Evolutionary conservation across 2,888 invertebrate species (phyloP).

Genomic region (Ophioninae sp.): DNA sequence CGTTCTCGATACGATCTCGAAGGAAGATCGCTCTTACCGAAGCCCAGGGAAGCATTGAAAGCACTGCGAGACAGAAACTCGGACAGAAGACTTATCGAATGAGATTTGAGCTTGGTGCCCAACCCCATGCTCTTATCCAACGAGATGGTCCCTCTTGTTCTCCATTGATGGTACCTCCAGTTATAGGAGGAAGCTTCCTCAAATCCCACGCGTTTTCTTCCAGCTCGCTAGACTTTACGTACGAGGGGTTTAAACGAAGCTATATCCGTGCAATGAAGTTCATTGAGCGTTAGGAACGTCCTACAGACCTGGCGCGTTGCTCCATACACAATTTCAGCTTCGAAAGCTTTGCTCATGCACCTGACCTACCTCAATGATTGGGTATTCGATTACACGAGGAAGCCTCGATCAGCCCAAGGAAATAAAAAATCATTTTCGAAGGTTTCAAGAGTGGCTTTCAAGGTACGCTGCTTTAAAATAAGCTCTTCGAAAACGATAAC

Average conservation of each 20-base stretch:
- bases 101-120: conserved; percentile 47
- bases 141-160: conserved; percentile 28
- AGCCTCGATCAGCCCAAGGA: not conserved
- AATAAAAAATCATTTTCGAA: not conserved
- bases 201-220: conserved; percentile 52
- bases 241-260: conserved; percentile 33
- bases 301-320: conserved; percentile 17
- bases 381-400: not conserved
- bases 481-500: not conserved
- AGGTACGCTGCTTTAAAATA: not conserved
- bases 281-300: conserved; percentile 59
- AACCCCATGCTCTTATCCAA: conserved; percentile 51
- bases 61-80: conserved; percentile 31
- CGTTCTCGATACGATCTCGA: conserved; percentile 35
- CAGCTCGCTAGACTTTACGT: conserved; percentile 54
- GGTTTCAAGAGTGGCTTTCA: not conserved
- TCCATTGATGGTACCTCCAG: conserved; percentile 4
- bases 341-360: conserved; percentile 13
- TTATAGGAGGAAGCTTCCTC: conserved; percentile 18
- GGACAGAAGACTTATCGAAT: conserved; percentile 42
- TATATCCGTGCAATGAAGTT: conserved; percentile 52
- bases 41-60: conserved; percentile 47
- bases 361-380: conserved; percentile 15
- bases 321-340: conserved; percentile 3
- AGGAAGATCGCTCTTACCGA: conserved; percentile 43